Conservation (phyloP, 2,797 vertebrate species). For the Pangasius larnaudii region DNA sequence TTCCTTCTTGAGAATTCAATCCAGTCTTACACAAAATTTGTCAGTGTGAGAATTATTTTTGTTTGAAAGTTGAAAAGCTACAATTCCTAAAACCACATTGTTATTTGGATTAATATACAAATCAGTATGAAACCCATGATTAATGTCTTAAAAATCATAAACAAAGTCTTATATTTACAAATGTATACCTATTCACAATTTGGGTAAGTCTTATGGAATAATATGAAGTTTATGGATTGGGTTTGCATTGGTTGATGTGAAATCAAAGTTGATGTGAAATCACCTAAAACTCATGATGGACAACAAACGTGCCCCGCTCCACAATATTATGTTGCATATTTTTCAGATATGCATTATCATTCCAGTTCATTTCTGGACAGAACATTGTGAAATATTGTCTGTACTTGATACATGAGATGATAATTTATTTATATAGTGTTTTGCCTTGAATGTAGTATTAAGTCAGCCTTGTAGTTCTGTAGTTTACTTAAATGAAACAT, state of each 20-base stretch:
- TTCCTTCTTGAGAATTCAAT: not conserved
- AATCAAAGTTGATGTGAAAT: not conserved
- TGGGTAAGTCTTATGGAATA: not conserved
- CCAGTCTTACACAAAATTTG: not conserved
- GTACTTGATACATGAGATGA: not conserved
- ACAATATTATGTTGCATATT: not conserved
- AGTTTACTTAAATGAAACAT: not conserved
- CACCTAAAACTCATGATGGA: not conserved
- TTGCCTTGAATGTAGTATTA: not conserved
- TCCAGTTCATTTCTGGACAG: not conserved
- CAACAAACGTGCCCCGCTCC: not conserved
- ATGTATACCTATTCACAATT: not conserved
- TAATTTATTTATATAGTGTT: not conserved
- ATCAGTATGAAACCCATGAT: not conserved
- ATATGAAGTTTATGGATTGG: not conserved
- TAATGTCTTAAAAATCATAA: not conserved
- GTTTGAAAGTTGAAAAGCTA: not conserved
- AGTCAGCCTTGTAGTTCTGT: not conserved
- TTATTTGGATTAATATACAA: not conserved
- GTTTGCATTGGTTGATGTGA: not conserved
- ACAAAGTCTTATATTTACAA: not conserved
- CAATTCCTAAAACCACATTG: not conserved
- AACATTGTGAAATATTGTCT: not conserved
- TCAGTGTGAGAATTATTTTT: not conserved
- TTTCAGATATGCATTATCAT: not conserved